Conservation (phyloP, 2,113 vertebrate species). For the Panthera tigris region DNA sequence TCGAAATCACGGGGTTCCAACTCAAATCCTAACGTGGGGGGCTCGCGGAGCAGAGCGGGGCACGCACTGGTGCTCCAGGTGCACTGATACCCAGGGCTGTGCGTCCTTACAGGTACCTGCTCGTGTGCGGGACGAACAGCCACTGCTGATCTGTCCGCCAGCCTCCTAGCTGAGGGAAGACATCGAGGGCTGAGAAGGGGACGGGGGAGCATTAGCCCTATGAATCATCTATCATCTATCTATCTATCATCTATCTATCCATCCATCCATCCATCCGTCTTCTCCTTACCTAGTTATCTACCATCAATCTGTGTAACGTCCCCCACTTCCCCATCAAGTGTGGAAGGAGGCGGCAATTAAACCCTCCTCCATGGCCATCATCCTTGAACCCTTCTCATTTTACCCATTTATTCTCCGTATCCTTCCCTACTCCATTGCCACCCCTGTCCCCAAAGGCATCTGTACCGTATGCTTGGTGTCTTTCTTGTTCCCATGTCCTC, state of each 20-base stretch:
- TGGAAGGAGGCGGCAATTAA: neutral
- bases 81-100: neutral
- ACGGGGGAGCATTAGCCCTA: neutral
- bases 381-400: neutral
- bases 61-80: fast-evolving
- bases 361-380: neutral
- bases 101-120: neutral
- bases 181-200: neutral
- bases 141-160: neutral
- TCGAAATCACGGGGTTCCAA: neutral
- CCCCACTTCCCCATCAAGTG: neutral
- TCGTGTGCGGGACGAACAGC: neutral
- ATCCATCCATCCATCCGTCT: no score
- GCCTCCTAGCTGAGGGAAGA: neutral
- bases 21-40: neutral
- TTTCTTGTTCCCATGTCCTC: neutral
- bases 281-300: neutral
- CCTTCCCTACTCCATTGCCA: neutral
- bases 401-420: neutral
- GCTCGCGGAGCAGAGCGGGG: neutral
- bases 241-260: no score
- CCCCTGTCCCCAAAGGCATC: neutral
- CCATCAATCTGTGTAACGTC: neutral
- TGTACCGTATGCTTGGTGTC: neutral
- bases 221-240: neutral